A percentile compares a stretch with the other conserved stretches of the same genome.
These are phyloP conservation scores for Arge pagana DNA, from an alignment of 2,888 invertebrate species.

Conservation along the genomic window DNA sequence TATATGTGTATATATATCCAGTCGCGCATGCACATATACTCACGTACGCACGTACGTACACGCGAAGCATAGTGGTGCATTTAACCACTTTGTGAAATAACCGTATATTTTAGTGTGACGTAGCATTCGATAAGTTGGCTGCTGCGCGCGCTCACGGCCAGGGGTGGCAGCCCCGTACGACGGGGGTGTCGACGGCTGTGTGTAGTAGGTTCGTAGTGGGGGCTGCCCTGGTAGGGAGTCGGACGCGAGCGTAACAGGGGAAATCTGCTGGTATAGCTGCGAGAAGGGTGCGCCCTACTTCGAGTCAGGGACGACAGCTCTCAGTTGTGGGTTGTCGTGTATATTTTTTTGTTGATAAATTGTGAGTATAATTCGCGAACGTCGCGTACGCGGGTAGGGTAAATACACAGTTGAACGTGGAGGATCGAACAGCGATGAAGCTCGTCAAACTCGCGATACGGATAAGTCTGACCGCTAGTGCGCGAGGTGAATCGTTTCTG, in stretches of 20 bases:
- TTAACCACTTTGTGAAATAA: conserved; percentile 55
- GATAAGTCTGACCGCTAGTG: no score
- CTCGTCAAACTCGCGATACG: no score
- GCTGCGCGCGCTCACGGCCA: conserved; percentile 21
- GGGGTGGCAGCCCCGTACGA: conserved; percentile 33
- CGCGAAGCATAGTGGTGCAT: conserved; percentile 55
- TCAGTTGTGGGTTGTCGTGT: conserved; percentile 15
- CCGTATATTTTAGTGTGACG: conserved; percentile 51
- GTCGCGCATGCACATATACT: not conserved
- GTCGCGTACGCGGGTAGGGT: no score
- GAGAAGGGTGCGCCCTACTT: conserved; percentile 56
- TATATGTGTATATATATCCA: not conserved
- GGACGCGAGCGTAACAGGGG: conserved; percentile 18
- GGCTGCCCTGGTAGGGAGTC: conserved; percentile 13
- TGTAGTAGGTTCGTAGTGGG: conserved; percentile 27
- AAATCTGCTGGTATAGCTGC: conserved; percentile 21
- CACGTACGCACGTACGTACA: not conserved
- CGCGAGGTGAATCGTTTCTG: no score
- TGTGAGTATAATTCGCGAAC: no score
- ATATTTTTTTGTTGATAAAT: conserved; percentile 6
- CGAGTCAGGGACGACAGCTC: conserved; percentile 35
- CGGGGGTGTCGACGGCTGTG: conserved; percentile 28
- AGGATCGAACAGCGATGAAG: no score
- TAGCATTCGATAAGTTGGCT: conserved; percentile 54
- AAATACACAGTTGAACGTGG: no score